Percentiles rank a stretch among this genome's conserved stretches.
Conservation (phyloP, 1,140 invertebrate species). For the Aphidius gifuensis region DNA sequence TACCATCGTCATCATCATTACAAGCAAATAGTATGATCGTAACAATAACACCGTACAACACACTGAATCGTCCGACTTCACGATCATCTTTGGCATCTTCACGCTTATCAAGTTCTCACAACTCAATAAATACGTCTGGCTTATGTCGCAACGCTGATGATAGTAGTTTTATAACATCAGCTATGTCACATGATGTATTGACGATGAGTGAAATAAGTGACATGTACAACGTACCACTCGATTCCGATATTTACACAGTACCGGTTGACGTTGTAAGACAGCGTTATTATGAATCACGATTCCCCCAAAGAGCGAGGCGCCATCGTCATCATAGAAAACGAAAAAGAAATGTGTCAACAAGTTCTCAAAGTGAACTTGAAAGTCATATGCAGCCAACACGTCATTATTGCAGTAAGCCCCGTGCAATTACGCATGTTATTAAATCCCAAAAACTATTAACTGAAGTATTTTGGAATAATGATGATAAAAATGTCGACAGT, state of each 20-base stretch:
- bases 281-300: conserved; percentile 46
- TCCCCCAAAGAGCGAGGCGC: conserved; percentile 57
- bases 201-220: conserved; percentile 72
- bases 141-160: conserved; percentile 69
- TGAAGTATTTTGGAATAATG: conserved; percentile 55
- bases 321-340: conserved; percentile 61
- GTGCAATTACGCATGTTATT: conserved; percentile 48
- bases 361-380: conserved; percentile 53
- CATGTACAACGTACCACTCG: conserved; percentile 81
- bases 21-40: conserved; percentile 48
- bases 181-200: conserved; percentile 77
- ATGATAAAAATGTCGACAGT: conserved; percentile 29
- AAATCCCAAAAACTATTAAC: conserved; percentile 51
- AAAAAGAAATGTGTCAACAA: conserved; percentile 59
- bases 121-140: conserved; percentile 71
- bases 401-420: conserved; percentile 51
- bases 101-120: conserved; percentile 75
- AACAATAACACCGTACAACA: conserved; percentile 51
- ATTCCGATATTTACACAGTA: conserved; percentile 81
- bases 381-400: conserved; percentile 49
- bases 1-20: conserved; percentile 61
- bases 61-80: conserved; percentile 64
- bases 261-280: conserved; percentile 74
- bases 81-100: conserved; percentile 70
- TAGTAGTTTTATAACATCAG: conserved; percentile 81